Base-by-base conservation (phyloP, 2,888 invertebrate genomes). In the Polydrusus tereticollis region DNA sequence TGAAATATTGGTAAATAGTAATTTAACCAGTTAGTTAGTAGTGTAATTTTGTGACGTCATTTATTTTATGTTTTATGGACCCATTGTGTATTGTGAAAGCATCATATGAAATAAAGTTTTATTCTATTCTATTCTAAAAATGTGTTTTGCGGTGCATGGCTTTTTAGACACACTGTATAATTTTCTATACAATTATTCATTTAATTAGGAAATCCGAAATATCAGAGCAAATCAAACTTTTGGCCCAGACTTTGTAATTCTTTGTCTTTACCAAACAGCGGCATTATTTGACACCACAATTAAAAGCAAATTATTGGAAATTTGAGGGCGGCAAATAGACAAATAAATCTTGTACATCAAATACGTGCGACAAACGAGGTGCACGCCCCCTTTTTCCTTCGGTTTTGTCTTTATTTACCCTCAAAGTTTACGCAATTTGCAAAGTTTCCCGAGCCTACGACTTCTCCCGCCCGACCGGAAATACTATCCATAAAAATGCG, bases 321-420 rank as follows among this genome's bases (percentile, higher is more conserved):
- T 16, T 0, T 10, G 29, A 16, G 16, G 29, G 29, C 16, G 52
- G 52, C 12, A 23, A 14, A 18, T 18, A 55, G 29, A 29, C 52
- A 55, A 10, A 55, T 29, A 55, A 29, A 29, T 55, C 52, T 55
- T 29, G 18, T 29, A 18, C 18, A 55, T 55, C 52, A 52, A 52
- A 55, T 55, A 55, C 29, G 52, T 29, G 29, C 26, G 16, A 29
- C 29, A 55, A 55, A 55, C 29, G 26, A 55, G 52, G 16, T 29
- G 29, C 12, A 29, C 29, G 26, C 29, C 29, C 29, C 29, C 52
- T 29, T 26, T 55, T 55, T 55, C 29, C 52, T 29, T 23, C 5
- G 10, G 7, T 10, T 55, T 55, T 55, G 18, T 29, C 33, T 18
- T 55, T 16, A 55, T 29, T 55, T 55, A 29, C 26, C 29, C 16